Base-by-base conservation (phyloP, 2,888 invertebrate genomes). In the Troides helena region DNA sequence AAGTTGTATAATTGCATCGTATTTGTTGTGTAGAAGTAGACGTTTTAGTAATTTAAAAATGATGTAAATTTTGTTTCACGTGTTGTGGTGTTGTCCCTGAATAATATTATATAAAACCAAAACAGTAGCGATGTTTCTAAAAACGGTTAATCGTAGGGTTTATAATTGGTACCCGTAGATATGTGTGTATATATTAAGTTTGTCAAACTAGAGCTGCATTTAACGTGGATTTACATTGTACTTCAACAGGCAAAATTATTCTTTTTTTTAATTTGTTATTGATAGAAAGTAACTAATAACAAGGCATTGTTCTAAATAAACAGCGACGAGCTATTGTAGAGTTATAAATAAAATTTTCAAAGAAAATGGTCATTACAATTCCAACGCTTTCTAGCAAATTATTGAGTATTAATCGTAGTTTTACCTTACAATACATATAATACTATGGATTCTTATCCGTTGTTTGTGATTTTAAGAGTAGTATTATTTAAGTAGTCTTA, bases 361-460 rank as follows among this genome's bases (percentile, higher is more conserved):
- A 76, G 76, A 76, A 75, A 71, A 62, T 53, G 63, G 36, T 21
- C 58, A 58, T 69, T 50, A 64, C 60, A 67, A 67, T 70, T 70
- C 70, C 70, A 70, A 50, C 60, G 67, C 59, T 67, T 70, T 70
- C 61, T 67, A 64, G 67, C 46, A 67, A 64, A 65, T n/a, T 67
- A 43, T 60, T 46, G 67, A 65, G 65, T 56, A 57, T 61, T 69
- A 62, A 65, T 63, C 39, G 57, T 75, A 76, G 74, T 76, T 76
- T 81, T 81, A 84, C 80, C 75, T 80, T 81, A 83, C 81, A 82
- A 85, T 89, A 88, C 21, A 21, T 86, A 87, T 30, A 30, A 30
- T 30, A 30, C 85, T 81, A 5, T 80, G 71, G 71, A 69, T 74
- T 71, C 77, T 75, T 70, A 75, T 76, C 75, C 75, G 75, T 75